phyloP scores from a whole-genome alignment of 1,140 invertebrate species.

The Drosophila novamexicana region DNA sequence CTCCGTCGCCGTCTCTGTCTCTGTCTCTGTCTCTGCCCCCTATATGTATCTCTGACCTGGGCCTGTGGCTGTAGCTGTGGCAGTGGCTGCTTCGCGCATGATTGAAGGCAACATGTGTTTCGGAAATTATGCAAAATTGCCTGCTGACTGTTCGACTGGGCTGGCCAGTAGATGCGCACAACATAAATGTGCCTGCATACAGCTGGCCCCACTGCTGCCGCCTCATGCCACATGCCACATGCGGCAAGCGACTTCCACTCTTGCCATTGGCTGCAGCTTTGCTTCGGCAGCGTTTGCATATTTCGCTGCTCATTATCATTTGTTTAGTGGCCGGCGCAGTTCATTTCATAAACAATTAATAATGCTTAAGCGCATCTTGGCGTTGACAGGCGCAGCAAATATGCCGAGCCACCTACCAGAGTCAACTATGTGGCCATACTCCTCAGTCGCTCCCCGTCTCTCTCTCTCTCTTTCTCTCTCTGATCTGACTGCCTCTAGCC shows the following conservation, averaged over 20 bases:
- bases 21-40: not conserved
- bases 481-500: conserved; percentile 3
- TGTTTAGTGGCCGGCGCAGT: conserved; percentile 65
- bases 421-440: conserved; percentile 51
- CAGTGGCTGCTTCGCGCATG: conserved; percentile 64
- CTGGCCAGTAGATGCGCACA: conserved; percentile 45
- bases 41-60: conserved; percentile 36
- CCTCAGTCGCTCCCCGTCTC: no score
- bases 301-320: conserved; percentile 79
- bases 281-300: conserved; percentile 63
- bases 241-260: conserved; percentile 8
- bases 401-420: conserved; percentile 36
- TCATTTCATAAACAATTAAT: conserved; percentile 80
- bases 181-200: conserved; percentile 57
- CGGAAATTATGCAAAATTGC: conserved; percentile 83
- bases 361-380: conserved; percentile 81
- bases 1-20: not conserved
- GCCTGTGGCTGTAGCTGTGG: conserved; percentile 35
- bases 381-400: conserved; percentile 65
- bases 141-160: conserved; percentile 41
- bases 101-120: conserved; percentile 84
- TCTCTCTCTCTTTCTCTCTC: not conserved
- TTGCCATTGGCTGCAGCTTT: conserved; percentile 47
- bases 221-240: not conserved
- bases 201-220: not conserved